These are phyloP conservation scores for Protomyctophum bolini DNA, from an alignment of 2,113 vertebrate genomes.

Conservation along the genomic window DNA sequence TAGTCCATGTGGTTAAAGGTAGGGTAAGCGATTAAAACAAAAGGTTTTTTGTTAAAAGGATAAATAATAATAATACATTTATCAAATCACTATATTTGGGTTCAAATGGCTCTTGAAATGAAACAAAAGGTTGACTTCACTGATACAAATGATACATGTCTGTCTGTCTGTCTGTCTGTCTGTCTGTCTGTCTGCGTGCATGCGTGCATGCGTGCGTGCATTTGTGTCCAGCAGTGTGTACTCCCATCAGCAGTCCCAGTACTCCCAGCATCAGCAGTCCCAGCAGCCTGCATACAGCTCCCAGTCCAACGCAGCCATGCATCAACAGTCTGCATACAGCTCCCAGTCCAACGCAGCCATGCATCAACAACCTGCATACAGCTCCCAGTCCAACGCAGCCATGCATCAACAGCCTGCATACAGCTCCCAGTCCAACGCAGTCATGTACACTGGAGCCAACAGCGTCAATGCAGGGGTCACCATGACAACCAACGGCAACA, in stretches of 20 bases:
- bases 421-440: constrained; percentile 80
- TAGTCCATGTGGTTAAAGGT: no score
- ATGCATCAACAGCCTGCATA: constrained; percentile 91
- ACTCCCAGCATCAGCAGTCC: constrained; percentile 69
- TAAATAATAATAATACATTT: no score
- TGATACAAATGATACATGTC: no score
- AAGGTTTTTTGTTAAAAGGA: no score
- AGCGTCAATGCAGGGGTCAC: constrained; percentile 89
- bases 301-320: constrained; percentile 84
- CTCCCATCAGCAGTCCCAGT: constrained; percentile 88
- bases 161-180: no score
- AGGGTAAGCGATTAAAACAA: no score
- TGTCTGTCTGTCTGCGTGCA: no score
- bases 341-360: constrained; percentile 78
- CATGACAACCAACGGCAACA: constrained; percentile 88
- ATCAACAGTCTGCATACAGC: constrained; percentile 89
- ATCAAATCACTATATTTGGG: no score
- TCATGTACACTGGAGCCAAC: constrained; percentile 89
- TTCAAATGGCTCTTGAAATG: no score
- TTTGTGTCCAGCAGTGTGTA: constrained; percentile 82
- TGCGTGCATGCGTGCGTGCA: neutral
- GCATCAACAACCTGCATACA: constrained; percentile 92
- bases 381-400: constrained; percentile 78
- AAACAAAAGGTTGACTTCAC: no score
- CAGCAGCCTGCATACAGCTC: constrained; percentile 89